Conservation (phyloP, 2,797 vertebrate species). For the Hapalemur alaotrensis region DNA sequence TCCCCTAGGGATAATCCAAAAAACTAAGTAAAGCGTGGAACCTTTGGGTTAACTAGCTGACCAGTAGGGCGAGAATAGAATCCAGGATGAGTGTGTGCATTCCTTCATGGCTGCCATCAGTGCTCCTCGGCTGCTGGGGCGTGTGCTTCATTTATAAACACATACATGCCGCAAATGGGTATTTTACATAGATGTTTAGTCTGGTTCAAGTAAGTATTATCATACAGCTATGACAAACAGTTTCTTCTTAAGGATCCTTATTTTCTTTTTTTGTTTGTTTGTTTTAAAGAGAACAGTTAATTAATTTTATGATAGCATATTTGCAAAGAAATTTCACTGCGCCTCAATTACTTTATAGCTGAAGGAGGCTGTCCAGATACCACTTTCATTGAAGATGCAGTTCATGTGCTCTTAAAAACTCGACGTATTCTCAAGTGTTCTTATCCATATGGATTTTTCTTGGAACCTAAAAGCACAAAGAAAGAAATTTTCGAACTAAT, state of each 20-base stretch:
- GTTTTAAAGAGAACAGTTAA: background rate
- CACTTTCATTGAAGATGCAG: constrained; percentile 99
- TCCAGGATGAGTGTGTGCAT: background rate
- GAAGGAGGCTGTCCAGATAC: constrained; percentile 97
- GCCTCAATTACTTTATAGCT: constrained; percentile 84
- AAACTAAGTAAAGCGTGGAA: background rate
- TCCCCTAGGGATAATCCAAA: background rate
- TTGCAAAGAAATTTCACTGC: constrained; percentile 57
- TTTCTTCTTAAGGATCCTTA: background rate
- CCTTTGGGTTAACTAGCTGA: background rate
- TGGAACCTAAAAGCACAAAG: constrained; percentile 99
- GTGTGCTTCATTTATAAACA: background rate
- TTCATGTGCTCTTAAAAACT: constrained; percentile 97
- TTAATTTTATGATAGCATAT: constrained; percentile 37
- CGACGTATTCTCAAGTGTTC: constrained; percentile 99
- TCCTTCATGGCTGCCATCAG: background rate
- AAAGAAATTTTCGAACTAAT: constrained; percentile 99
- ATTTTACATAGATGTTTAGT: background rate
- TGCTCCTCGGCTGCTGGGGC: background rate
- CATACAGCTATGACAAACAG: background rate
- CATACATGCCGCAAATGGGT: background rate
- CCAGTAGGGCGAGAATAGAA: background rate
- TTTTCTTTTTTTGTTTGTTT: background rate
- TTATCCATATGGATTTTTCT: constrained; percentile 99
- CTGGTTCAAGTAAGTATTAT: background rate